Conservation (phyloP, 1,140 invertebrate species). For the Drosophila equinoxialis region DNA sequence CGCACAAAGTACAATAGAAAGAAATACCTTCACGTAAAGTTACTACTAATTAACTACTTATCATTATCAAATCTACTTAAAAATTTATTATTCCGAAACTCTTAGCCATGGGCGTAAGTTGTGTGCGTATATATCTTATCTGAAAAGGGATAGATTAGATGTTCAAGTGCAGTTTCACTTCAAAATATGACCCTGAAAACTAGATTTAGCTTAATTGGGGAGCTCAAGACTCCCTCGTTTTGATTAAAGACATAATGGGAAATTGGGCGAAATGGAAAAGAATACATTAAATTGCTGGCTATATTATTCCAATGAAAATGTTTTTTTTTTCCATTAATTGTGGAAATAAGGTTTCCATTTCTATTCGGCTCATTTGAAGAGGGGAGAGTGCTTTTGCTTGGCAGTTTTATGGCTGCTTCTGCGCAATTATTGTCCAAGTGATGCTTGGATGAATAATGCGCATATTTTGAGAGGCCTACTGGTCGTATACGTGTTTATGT, state of each 20-base stretch:
- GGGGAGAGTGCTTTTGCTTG: neutral
- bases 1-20: neutral
- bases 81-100: neutral
- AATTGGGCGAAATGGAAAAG: too few relatives aligned
- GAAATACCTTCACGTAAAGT: neutral
- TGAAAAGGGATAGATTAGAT: neutral
- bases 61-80: slow-evolving; percentile 16
- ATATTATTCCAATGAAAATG: too few relatives aligned
- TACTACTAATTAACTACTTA: slow-evolving; percentile 7
- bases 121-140: neutral
- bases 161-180: neutral
- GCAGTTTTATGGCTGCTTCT: slow-evolving; percentile 26
- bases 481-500: slow-evolving; percentile 61
- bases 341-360: too few relatives aligned
- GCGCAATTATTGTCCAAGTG: slow-evolving; percentile 35
- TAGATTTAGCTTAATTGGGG: too few relatives aligned
- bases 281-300: too few relatives aligned
- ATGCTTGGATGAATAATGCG: slow-evolving; percentile 55
- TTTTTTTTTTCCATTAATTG: neutral
- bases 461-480: slow-evolving; percentile 53
- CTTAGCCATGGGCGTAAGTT: neutral
- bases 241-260: too few relatives aligned
- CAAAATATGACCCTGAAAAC: too few relatives aligned
- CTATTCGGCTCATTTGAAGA: neutral
- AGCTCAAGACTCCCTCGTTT: too few relatives aligned